These are phyloP conservation scores for Caenorhabditis becei DNA, from an alignment of 2,888 invertebrate species.

Conservation along the genomic window DNA sequence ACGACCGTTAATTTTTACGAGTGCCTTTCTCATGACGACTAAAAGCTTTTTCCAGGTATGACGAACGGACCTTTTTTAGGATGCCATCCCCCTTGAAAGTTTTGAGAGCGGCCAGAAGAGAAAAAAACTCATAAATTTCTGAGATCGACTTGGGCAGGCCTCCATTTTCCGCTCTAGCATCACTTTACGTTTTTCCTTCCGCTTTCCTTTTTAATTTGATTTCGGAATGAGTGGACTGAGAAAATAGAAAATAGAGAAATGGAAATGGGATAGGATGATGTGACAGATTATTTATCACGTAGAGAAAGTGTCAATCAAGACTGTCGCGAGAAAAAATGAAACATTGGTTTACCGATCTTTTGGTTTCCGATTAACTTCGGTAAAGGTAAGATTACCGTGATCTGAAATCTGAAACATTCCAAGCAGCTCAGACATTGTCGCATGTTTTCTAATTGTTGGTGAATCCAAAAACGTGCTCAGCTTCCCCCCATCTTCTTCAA, in stretches of 20 bases:
- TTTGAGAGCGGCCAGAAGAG: background rate
- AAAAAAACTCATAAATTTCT: conserved; percentile 47
- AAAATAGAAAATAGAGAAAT: background rate
- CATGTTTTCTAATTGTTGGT: too few species aligned
- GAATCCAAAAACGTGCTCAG: too few species aligned
- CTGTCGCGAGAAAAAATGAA: background rate
- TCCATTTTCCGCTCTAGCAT: background rate
- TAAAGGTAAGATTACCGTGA: too few species aligned
- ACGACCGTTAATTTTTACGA: conserved; percentile 27
- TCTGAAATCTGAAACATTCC: too few species aligned
- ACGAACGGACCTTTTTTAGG: background rate
- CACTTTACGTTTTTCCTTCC: conserved; percentile 2
- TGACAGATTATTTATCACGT: background rate
- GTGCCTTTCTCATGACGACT: background rate
- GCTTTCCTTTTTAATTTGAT: background rate
- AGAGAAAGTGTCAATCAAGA: background rate
- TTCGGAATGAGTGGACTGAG: background rate
- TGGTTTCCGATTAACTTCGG: background rate
- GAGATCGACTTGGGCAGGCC: background rate
- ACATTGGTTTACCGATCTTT: background rate
- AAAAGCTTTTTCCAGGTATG: background rate
- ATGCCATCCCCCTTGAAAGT: background rate
- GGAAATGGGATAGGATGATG: background rate
- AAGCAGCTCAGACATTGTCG: too few species aligned
- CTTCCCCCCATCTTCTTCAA: too few species aligned